Evolutionary conservation across 2,888 invertebrate genomes (phyloP), one percentile per base, ranked within the genome.

Genomic region (Tigriopus californicus): DNA sequence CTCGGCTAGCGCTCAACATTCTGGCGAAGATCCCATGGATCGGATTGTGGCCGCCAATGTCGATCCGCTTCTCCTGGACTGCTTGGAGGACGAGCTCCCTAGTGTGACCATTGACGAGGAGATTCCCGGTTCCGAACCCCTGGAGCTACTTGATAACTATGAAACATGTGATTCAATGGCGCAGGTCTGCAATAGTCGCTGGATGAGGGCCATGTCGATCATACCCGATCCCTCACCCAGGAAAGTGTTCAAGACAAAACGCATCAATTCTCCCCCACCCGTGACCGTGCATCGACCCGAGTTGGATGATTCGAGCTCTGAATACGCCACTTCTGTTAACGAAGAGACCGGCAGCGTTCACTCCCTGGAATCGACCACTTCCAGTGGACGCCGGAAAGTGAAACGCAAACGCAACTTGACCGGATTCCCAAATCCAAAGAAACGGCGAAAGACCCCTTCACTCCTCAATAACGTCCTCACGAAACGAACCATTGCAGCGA

Each of bases 11-110:
- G 2, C 41, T 18, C 11, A 56, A 12, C 13, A 15, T 20, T 18
- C 15, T 13, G 54, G 54, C 1, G 41, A 41, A n/a, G 41, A 41
- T 15, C 22, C 25, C 18, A 13, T 58, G 24, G 58, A 58, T 24
- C 6, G 40, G 18, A 12, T 58, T 12, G 48, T 58, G 22, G 48
- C 25, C 15, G 12, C n/a, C 10, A 47, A 58, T 25, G 58, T 58
- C 1, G 58, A 58, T 40, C 40, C 58, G 25, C 24, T 58, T 11
- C 24, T 58, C 24, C 40, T 58, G 18, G 58, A 58, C 18, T 58
- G 58, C 44, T 25, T 58, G 15, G 58, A 58, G 11, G 58, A 58
- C 13, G 58, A 58, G 22, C 58, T 58, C 8, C 58, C 58, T 11
- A 58, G 46, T 48, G 49, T 58, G 10, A 15, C 41, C 33, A 15